A percentile compares a stretch with the other conserved stretches of the same genome.
Conservation (phyloP, 2,888 invertebrate species). For the Brenthis hecate region DNA sequence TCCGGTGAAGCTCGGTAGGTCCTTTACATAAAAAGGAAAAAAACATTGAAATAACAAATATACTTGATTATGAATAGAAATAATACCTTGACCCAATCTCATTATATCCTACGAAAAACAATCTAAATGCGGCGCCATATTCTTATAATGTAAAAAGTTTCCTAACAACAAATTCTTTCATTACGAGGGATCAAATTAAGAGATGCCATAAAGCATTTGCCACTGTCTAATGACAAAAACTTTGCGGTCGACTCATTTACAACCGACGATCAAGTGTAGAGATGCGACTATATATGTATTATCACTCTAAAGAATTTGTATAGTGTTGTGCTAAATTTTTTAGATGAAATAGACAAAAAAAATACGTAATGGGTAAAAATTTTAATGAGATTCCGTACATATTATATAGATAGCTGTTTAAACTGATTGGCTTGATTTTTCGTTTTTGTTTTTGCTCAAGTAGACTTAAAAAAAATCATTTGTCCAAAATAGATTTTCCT, state of each 20-base stretch:
- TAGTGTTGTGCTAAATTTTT: not conserved
- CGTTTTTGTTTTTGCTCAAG: too few relatives aligned
- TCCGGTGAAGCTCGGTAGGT: too few relatives aligned
- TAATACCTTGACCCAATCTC: not conserved
- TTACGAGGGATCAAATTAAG: conserved; percentile 34
- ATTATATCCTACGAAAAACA: not conserved
- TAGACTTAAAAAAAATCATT: too few relatives aligned
- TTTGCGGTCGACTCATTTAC: conserved; percentile 25
- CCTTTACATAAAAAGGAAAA: too few relatives aligned
- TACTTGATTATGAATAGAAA: not conserved
- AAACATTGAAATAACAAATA: too few relatives aligned
- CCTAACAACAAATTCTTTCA: conserved; percentile 31
- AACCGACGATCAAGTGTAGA: not conserved
- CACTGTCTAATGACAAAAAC: conserved; percentile 34
- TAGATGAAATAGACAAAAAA: too few relatives aligned
- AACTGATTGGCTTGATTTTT: too few relatives aligned
- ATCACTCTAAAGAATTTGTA: not conserved
- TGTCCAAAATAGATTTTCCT: too few relatives aligned
- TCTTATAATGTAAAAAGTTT: conserved; percentile 27
- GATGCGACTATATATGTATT: not conserved
- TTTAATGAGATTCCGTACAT: too few relatives aligned
- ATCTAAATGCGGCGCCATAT: conserved; percentile 10
- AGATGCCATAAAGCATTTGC: conserved; percentile 34
- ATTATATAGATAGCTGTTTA: too few relatives aligned
- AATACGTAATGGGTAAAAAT: too few relatives aligned